phyloP scores from a whole-genome alignment of 2,797 vertebrate species.

The Gallinago solitaria region DNA sequence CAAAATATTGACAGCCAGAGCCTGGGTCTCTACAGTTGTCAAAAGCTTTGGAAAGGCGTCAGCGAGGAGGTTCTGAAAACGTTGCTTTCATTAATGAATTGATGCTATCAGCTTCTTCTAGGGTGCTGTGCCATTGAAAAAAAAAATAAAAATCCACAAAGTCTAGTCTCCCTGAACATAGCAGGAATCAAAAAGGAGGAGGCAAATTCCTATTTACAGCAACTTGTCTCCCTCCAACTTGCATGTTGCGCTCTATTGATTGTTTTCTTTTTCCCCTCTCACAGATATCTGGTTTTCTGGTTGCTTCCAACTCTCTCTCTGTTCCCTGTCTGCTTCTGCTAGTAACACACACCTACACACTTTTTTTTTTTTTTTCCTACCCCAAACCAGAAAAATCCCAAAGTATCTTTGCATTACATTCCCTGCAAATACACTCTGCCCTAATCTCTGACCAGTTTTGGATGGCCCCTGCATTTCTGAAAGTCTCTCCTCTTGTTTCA shows the following conservation, averaged over 20 bases:
- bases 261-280: neutral
- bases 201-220: neutral
- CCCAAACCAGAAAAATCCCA: neutral
- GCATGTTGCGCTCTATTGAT: neutral
- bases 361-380: neutral
- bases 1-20: neutral
- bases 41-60: neutral
- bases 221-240: neutral
- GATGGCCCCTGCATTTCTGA: neutral
- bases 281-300: neutral
- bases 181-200: neutral
- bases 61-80: neutral
- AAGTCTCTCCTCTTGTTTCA: neutral
- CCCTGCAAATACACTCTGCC: neutral
- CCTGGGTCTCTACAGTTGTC: neutral
- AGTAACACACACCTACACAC: neutral
- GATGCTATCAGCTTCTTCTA: neutral
- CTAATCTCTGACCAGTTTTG: neutral
- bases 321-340: neutral
- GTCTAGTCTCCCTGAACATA: neutral
- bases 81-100: neutral
- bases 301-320: neutral
- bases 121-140: neutral
- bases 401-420: neutral
- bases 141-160: neutral